These are phyloP conservation scores for Drusus annulatus DNA, from an alignment of 1,140 invertebrate species.

Conservation along the genomic window DNA sequence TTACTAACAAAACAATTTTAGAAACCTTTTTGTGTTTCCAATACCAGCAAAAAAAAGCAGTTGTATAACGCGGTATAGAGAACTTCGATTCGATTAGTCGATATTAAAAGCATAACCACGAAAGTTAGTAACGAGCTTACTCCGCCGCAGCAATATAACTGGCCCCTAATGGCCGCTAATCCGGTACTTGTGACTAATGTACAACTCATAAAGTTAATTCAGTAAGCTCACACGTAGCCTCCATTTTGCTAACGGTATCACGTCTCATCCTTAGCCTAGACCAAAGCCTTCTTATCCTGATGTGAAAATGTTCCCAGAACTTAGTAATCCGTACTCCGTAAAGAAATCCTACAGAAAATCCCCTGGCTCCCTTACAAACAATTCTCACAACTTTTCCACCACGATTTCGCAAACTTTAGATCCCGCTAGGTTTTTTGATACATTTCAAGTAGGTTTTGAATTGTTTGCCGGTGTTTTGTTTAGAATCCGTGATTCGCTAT, in stretches of 20 bases:
- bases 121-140: too few species aligned
- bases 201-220: slow-evolving; percentile 40
- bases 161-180: slow-evolving; percentile 25
- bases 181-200: slow-evolving; percentile 32
- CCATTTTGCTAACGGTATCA: slow-evolving; percentile 34
- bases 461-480: slow-evolving; percentile 34
- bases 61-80: too few species aligned
- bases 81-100: too few species aligned
- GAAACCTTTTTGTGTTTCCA: too few species aligned
- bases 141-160: neutral
- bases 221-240: slow-evolving; percentile 33
- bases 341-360: slow-evolving; percentile 36
- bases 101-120: too few species aligned
- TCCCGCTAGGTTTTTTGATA: slow-evolving; percentile 2
- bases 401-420: slow-evolving; percentile 19
- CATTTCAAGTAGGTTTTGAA: slow-evolving; percentile 21
- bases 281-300: slow-evolving; percentile 41
- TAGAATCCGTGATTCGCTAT: slow-evolving; percentile 14
- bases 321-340: slow-evolving; percentile 37
- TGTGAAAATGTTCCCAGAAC: slow-evolving; percentile 42
- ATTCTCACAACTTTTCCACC: slow-evolving; percentile 34
- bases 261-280: slow-evolving; percentile 23
- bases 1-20: too few species aligned
- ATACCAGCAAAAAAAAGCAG: too few species aligned
- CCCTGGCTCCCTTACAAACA: slow-evolving; percentile 34